Evolutionary conservation across 2,113 vertebrate species (phyloP).

Genomic region (Nibea albiflora): DNA sequence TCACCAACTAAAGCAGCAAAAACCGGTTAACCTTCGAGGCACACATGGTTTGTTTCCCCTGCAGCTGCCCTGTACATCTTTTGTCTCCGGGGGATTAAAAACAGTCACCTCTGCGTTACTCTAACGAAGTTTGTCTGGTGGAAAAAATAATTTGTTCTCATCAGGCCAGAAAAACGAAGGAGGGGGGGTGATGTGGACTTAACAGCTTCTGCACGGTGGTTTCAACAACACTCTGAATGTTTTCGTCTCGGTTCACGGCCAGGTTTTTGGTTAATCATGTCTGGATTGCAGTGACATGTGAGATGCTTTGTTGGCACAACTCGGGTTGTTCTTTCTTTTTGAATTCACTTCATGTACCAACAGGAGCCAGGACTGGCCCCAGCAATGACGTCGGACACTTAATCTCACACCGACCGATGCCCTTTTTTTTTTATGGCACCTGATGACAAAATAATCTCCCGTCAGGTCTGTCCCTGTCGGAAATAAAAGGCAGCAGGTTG

Average conservation of each 20-base stretch:
- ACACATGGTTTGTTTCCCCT: constrained; percentile 6
- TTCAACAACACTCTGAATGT: constrained; percentile 19
- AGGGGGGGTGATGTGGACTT: too few species aligned
- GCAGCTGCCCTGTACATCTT: not conserved
- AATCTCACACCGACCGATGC: constrained; percentile 1
- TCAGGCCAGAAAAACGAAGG: not conserved
- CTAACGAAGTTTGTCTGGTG: constrained; percentile 38
- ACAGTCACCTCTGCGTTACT: not conserved
- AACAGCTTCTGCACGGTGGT: not conserved
- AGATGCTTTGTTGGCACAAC: constrained; percentile 31
- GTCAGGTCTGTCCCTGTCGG: constrained; percentile 43
- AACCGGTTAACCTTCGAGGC: not conserved
- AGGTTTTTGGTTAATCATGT: constrained; percentile 28
- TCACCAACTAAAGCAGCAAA: not conserved
- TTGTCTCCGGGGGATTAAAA: constrained; percentile 17
- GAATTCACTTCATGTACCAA: constrained; percentile 56
- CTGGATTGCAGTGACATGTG: not conserved
- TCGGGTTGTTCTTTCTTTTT: not conserved
- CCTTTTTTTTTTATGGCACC: constrained; percentile 41
- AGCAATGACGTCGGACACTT: constrained; percentile 22
- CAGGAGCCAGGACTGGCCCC: constrained; percentile 33
- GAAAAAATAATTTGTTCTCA: constrained; percentile 26
- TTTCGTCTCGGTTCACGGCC: constrained; percentile 39
- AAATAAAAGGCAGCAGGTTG: constrained; percentile 23
- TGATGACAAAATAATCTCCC: constrained; percentile 64